Conservation (phyloP, 1,140 invertebrate genomes). For the Portunus trituberculatus region DNA sequence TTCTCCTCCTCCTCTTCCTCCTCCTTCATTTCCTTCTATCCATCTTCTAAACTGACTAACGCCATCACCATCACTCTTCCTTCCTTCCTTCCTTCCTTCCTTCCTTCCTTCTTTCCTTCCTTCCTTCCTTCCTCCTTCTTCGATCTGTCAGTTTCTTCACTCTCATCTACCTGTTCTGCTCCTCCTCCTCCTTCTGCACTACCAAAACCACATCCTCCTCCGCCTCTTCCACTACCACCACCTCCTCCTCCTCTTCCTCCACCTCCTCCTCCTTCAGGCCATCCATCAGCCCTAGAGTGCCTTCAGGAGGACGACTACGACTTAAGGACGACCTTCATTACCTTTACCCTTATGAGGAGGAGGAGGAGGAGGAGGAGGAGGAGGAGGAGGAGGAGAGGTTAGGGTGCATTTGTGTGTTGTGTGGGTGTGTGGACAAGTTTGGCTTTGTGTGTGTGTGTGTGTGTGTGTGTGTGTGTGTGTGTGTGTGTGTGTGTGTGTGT, state of each 20-base stretch:
- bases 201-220: neutral
- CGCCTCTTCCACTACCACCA: neutral
- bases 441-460: neutral
- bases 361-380: conserved; percentile 8
- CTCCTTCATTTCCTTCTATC: too few relatives aligned
- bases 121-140: neutral
- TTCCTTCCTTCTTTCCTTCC: neutral
- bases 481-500: conserved; percentile 17
- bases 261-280: too few relatives aligned
- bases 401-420: neutral
- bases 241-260: too few relatives aligned
- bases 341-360: neutral
- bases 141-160: too few relatives aligned
- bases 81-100: too few relatives aligned
- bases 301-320: too few relatives aligned
- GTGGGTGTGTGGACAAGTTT: neutral
- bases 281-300: too few relatives aligned
- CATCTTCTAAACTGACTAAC: too few relatives aligned
- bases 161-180: neutral
- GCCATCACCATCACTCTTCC: too few relatives aligned
- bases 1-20: too few relatives aligned
- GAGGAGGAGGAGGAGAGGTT: neutral
- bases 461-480: neutral
- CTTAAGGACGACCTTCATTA: neutral
- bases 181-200: neutral